These are phyloP conservation scores for Onthophagus taurus DNA, from an alignment of 1,140 invertebrate species.

Conservation along the genomic window DNA sequence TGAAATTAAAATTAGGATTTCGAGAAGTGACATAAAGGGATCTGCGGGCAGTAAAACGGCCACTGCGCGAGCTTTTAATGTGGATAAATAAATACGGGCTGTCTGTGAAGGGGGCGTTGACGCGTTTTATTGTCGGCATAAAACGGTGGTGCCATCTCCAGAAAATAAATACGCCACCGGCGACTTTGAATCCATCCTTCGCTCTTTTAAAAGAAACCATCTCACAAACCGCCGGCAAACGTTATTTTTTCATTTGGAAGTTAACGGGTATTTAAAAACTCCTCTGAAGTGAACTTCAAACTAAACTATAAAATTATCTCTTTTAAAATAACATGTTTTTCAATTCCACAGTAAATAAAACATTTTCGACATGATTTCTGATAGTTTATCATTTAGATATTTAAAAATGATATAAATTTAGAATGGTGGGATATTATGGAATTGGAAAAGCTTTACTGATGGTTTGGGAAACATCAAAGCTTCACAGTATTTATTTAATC, in stretches of 20 bases:
- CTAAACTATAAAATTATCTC: slow-evolving; percentile 9
- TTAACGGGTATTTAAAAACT: no score
- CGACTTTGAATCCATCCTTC: no score
- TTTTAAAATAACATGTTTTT: slow-evolving; percentile 7
- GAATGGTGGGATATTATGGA: no score
- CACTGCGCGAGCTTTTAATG: slow-evolving; percentile 11
- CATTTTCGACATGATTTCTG: slow-evolving; percentile 4
- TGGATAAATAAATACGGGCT: slow-evolving; percentile 8
- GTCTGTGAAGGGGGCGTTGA: slow-evolving; percentile 7
- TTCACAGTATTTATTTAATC: slow-evolving; percentile 5
- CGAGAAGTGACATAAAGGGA: no score
- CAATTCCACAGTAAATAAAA: slow-evolving; percentile 3
- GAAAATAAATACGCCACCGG: slow-evolving; percentile 12
- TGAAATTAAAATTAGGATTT: no score
- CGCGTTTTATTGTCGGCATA: slow-evolving; percentile 9
- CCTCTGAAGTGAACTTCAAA: no score
- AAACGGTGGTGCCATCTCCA: slow-evolving; percentile 10
- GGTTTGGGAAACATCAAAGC: slow-evolving; percentile 10
- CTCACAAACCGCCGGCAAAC: slow-evolving; percentile 3
- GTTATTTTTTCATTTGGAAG: no score
- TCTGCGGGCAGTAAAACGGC: no score
- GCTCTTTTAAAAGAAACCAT: slow-evolving; percentile 9
- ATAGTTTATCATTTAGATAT: no score
- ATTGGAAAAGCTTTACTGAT: slow-evolving; percentile 8
- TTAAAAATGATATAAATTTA: no score